Evolutionary conservation across 2,797 vertebrate species (phyloP), one percentile per base, ranked within the genome.

Genomic region (Poecilia wingei): DNA sequence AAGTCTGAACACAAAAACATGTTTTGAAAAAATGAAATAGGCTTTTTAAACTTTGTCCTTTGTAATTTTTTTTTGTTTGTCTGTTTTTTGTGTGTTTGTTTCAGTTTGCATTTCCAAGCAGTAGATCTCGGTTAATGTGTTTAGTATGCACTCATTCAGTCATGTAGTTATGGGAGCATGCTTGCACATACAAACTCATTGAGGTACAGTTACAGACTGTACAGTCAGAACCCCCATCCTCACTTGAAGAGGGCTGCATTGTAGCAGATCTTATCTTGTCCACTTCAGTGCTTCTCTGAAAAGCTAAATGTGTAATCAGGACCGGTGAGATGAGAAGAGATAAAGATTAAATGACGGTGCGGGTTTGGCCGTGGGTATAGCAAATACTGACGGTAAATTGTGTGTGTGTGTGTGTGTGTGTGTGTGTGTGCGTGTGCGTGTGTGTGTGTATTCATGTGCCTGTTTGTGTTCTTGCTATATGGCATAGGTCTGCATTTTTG

Each of bases 231-330:
- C 87, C 25, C 22, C 78, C 86, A 86, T 88, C 79, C 82, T 86
- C 83, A 84, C 72, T 79, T 80, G 82, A 72, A 47, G 81, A 84
- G 84, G 79, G 80, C 76, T 86, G 90, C 82, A 84, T 85, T 87
- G 85, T 86, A 89, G 69, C 87, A 88, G 94, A 94, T 95, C 92
- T 91, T 93, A 95, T 95, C 92, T 88, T 78, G 81, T 88, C 87
- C 45, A 39, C 87, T 87, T 79, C 80, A 81, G 85, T 88, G 79
- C 75, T 76, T 59, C 79, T 88, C 86, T 92, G 87, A 89, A 86
- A 89, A 85, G 86, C 90, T 84, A 47, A 89, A 91, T 92, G 90
- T 90, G 79, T 95, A 95, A 96, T 95, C 94, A 95, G 93, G 87
- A 86, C 76, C 84, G 85, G 89, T 77, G 91, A 93, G 93, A 95